phyloP scores from a whole-genome alignment of 2,888 invertebrate species.

The Pinctada fucata region DNA sequence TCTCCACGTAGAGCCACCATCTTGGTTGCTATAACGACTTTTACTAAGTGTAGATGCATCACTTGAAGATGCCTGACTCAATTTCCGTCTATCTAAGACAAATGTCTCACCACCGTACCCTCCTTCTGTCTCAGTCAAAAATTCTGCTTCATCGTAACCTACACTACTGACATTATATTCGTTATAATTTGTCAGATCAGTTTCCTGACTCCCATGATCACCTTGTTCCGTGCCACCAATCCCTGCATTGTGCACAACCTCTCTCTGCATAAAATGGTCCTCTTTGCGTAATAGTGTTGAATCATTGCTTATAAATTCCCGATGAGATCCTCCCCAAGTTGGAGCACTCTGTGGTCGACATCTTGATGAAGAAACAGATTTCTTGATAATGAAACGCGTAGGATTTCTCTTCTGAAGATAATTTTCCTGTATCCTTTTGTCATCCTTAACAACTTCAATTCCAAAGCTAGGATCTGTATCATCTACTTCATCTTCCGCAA shows the following conservation, averaged over 20 bases:
- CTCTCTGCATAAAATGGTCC: neutral
- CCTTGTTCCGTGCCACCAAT: neutral
- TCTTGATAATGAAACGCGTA: slow-evolving; percentile 37
- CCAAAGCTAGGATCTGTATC: slow-evolving; percentile 56
- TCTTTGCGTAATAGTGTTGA: slow-evolving; percentile 5
- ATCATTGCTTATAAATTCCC: slow-evolving; percentile 15
- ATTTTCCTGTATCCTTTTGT: slow-evolving; percentile 46
- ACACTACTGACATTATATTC: too few species aligned
- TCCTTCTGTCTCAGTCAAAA: neutral
- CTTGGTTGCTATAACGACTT: neutral
- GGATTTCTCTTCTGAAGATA: slow-evolving; percentile 47
- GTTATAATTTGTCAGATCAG: too few species aligned
- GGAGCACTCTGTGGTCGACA: slow-evolving; percentile 49
- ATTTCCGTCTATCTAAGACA: neutral
- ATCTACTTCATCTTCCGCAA: slow-evolving; percentile 52
- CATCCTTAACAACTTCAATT: slow-evolving; percentile 39
- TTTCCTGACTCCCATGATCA: neutral
- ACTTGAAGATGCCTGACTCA: neutral
- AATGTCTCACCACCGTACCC: too few species aligned
- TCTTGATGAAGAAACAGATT: neutral
- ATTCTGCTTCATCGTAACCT: neutral
- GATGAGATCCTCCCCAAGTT: slow-evolving; percentile 17
- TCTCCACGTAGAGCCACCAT: too few species aligned
- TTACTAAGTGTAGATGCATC: neutral
- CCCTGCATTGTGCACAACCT: neutral